Conservation (phyloP, 2,888 invertebrate species). For the Drosophila monieri region DNA sequence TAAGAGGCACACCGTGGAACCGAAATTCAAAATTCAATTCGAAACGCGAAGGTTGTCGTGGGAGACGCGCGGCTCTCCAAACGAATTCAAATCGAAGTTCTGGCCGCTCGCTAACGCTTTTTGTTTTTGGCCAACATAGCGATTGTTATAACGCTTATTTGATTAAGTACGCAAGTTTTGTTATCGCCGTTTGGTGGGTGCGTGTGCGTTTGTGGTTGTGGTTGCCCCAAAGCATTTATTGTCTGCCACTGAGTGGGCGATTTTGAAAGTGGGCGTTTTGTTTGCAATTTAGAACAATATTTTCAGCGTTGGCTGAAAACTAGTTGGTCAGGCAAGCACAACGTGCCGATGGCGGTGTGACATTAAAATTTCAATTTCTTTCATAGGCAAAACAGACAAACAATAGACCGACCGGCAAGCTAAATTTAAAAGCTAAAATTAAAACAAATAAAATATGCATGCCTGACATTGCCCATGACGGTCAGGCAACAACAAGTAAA, state of each 20-base stretch:
- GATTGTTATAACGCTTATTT: constrained; percentile 54
- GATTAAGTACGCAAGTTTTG: constrained; percentile 65
- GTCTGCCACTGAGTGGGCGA: constrained; percentile 38
- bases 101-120: constrained; percentile 25
- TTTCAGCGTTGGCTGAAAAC: constrained; percentile 42
- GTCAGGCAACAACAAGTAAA: constrained; percentile 38
- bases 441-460: constrained; percentile 36
- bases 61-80: constrained; percentile 27
- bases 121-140: constrained; percentile 50
- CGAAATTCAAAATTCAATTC: constrained; percentile 73
- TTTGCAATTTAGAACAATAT: constrained; percentile 44
- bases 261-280: constrained; percentile 57
- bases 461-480: constrained; percentile 50
- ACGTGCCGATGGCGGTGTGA: constrained; percentile 2
- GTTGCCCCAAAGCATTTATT: constrained; percentile 24
- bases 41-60: constrained; percentile 69
- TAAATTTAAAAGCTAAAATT: constrained; percentile 41
- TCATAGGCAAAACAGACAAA: constrained; percentile 54
- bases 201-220: constrained; percentile 54
- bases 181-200: constrained; percentile 29
- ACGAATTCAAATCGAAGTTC: constrained; percentile 22
- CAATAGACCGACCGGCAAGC: constrained; percentile 39
- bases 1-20: constrained; percentile 23
- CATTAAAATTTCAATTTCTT: constrained; percentile 38
- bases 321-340: constrained; percentile 26